Evolutionary conservation across 1,140 invertebrate genomes (phyloP).

Genomic region (Megalopta genalis): DNA sequence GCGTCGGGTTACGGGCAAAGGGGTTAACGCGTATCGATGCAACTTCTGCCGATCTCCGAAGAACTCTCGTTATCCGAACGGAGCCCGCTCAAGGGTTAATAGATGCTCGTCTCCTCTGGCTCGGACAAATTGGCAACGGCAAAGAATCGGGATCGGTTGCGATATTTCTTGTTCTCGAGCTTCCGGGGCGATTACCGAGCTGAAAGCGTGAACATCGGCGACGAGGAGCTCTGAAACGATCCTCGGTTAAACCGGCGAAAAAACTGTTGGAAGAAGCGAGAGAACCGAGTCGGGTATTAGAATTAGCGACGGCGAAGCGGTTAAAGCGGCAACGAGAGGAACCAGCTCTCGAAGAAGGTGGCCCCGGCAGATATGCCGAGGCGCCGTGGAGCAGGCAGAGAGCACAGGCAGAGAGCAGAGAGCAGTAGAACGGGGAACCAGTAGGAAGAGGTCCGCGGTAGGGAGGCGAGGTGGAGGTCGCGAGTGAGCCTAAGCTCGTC

Average conservation of each 20-base stretch:
- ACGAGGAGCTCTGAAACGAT: too few relatives aligned
- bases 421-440: slow-evolving; percentile 41
- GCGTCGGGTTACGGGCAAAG: too few relatives aligned
- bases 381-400: slow-evolving; percentile 18
- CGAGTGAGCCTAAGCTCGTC: slow-evolving; percentile 67
- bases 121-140: too few relatives aligned
- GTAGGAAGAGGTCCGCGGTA: slow-evolving; percentile 26
- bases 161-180: too few relatives aligned
- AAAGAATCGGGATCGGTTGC: too few relatives aligned
- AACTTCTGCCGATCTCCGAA: too few relatives aligned
- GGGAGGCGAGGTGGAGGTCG: slow-evolving; percentile 44
- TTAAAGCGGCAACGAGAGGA: background rate
- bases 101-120: too few relatives aligned
- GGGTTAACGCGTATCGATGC: too few relatives aligned
- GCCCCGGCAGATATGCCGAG: slow-evolving; percentile 15
- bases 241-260: background rate
- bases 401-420: slow-evolving; percentile 60
- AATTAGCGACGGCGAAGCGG: slow-evolving; percentile 29
- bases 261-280: background rate
- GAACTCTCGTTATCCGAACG: too few relatives aligned
- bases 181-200: too few relatives aligned
- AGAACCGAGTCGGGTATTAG: background rate
- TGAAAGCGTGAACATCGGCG: too few relatives aligned
- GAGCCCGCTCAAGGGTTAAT: too few relatives aligned
- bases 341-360: slow-evolving; percentile 9